phyloP scores from a whole-genome alignment of 2,113 vertebrate species.

The Tenrec ecaudatus region DNA sequence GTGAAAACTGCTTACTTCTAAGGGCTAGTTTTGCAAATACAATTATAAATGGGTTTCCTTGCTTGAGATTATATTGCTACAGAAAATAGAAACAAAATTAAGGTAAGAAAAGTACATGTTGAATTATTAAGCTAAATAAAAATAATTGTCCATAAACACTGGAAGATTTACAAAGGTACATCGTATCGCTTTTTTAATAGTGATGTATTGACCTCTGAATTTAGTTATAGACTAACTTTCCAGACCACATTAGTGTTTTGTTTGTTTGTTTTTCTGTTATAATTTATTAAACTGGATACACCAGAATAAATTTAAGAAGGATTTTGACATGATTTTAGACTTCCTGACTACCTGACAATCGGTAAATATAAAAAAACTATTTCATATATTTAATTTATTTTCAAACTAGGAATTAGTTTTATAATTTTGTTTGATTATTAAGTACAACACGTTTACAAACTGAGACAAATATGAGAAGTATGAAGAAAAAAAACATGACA shows the following conservation, averaged over 20 bases:
- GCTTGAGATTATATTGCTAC: conserved; percentile 9
- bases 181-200: not conserved
- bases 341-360: not conserved
- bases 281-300: not conserved
- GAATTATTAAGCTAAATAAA: conserved; percentile 14
- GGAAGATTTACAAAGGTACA: not conserved
- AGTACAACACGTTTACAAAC: not conserved
- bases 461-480: too few relatives aligned
- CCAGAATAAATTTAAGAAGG: not conserved
- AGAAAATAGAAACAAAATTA: conserved; percentile 51
- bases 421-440: not conserved
- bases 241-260: not conserved
- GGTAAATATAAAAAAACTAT: too few relatives aligned
- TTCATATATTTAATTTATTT: not conserved
- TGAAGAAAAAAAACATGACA: too few relatives aligned
- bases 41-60: conserved; percentile 46
- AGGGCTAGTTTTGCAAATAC: conserved; percentile 18
- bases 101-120: not conserved
- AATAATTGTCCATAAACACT: not conserved
- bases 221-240: not conserved
- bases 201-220: not conserved
- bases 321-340: not conserved
- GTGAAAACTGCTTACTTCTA: conserved; percentile 36
- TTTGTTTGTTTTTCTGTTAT: not conserved
- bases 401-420: not conserved